A percentile compares a stretch with the other conserved stretches of the same genome.
Evolutionary conservation across 1,140 invertebrate species (phyloP).

Genomic region (Rhyzopertha dominica): DNA sequence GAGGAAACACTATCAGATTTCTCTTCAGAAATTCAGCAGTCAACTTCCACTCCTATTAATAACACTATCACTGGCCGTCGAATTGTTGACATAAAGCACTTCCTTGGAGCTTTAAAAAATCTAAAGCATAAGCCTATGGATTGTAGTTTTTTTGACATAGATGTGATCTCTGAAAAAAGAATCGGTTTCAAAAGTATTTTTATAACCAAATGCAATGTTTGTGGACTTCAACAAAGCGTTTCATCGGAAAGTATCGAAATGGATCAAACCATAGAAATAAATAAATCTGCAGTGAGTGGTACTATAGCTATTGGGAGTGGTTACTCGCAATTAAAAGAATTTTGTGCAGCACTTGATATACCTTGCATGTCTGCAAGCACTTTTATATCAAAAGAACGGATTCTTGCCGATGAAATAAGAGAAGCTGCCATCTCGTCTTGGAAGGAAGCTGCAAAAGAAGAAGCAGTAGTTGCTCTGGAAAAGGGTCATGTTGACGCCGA

Average conservation of each 20-base stretch:
- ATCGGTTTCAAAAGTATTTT: not conserved
- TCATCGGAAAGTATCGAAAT: constrained; percentile 1
- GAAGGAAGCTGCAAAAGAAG: constrained; percentile 25
- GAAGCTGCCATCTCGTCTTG: constrained; percentile 19
- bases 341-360: constrained; percentile 21
- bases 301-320: constrained; percentile 6
- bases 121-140: not conserved
- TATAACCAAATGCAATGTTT: not conserved
- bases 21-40: too few relatives aligned
- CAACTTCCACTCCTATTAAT: too few relatives aligned
- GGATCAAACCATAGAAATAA: not conserved
- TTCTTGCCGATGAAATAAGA: constrained; percentile 18
- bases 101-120: not conserved
- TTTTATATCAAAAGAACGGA: constrained; percentile 20
- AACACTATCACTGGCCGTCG: not conserved
- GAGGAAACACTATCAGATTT: too few relatives aligned
- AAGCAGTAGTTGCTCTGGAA: constrained; percentile 29
- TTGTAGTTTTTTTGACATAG: constrained; percentile 4
- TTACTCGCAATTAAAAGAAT: constrained; percentile 9
- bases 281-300: not conserved
- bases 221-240: not conserved
- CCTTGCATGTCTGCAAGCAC: constrained; percentile 23
- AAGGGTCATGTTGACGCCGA: constrained; percentile 32
- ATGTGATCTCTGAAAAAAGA: not conserved
- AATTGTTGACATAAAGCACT: not conserved